Conservation (phyloP, 2,797 vertebrate species). For the Cirrhinus mrigala region DNA sequence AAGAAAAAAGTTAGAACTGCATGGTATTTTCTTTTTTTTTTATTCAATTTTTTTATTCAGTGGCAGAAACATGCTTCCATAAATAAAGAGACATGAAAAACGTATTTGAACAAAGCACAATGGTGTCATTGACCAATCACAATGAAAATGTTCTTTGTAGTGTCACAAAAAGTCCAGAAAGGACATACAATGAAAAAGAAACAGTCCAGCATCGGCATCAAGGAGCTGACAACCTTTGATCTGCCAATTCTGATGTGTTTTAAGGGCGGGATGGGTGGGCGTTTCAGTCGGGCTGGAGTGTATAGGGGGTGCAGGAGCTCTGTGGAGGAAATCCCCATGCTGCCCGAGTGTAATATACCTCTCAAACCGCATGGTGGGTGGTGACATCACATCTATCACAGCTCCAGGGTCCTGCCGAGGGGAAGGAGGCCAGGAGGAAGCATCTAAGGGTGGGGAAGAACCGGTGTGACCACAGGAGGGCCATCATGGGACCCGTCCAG, state of each 20-base stretch:
- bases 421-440: constrained; percentile 54
- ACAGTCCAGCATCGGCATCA: constrained; percentile 19
- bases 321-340: constrained; percentile 62
- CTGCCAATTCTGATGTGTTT: constrained; percentile 32
- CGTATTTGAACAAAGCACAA: neutral
- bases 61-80: neutral
- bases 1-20: neutral
- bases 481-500: constrained; percentile 30
- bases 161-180: constrained; percentile 13
- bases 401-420: constrained; percentile 38
- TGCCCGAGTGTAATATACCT: constrained; percentile 61
- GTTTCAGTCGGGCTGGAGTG: constrained; percentile 23
- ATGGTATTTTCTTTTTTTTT: neutral
- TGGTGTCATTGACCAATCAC: neutral
- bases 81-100: neutral
- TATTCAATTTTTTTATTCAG: neutral
- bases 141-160: neutral
- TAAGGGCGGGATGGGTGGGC: constrained; percentile 21
- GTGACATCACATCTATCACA: constrained; percentile 68
- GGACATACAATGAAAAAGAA: constrained; percentile 21
- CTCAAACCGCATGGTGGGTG: constrained; percentile 62
- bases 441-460: constrained; percentile 38
- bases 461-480: constrained; percentile 51
- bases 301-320: constrained; percentile 5
- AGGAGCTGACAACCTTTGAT: constrained; percentile 51